Percentiles rank a stretch among this genome's conserved stretches.
These are phyloP conservation scores for Thryonomys swinderianus DNA, from an alignment of 2,113 vertebrate species.

Conservation along the genomic window DNA sequence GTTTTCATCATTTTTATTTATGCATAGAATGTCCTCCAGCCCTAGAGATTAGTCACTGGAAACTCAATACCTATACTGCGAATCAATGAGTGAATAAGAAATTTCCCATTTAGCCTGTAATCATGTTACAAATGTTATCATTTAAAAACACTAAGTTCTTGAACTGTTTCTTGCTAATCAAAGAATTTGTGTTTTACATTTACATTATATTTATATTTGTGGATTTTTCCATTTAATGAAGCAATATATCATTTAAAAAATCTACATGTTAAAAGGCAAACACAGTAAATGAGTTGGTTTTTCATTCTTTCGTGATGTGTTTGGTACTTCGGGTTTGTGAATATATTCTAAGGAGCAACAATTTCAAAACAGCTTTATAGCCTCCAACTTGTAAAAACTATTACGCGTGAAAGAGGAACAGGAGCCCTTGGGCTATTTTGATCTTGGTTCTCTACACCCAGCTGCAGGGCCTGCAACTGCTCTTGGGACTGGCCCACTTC, in stretches of 20 bases:
- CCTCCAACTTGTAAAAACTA: neutral
- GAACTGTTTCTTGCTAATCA: neutral
- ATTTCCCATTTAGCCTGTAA: neutral
- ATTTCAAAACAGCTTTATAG: neutral
- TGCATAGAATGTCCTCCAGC: neutral
- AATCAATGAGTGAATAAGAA: neutral
- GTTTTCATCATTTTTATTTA: neutral
- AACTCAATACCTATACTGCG: neutral
- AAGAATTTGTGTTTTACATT: neutral
- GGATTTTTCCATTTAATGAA: neutral
- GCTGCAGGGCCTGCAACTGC: neutral
- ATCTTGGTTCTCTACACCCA: neutral
- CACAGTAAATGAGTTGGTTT: neutral
- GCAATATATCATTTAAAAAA: neutral
- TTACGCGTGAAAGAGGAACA: neutral
- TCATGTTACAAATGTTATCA: neutral
- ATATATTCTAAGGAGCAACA: neutral
- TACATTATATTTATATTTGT: conserved; percentile 5
- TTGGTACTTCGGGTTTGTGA: neutral
- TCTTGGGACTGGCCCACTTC: neutral
- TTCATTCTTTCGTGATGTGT: neutral
- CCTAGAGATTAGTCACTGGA: neutral
- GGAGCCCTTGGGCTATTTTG: neutral
- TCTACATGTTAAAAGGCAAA: neutral
- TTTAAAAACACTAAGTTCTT: neutral